Conservation (phyloP, 2,888 invertebrate genomes). For the Eulithis testata region DNA sequence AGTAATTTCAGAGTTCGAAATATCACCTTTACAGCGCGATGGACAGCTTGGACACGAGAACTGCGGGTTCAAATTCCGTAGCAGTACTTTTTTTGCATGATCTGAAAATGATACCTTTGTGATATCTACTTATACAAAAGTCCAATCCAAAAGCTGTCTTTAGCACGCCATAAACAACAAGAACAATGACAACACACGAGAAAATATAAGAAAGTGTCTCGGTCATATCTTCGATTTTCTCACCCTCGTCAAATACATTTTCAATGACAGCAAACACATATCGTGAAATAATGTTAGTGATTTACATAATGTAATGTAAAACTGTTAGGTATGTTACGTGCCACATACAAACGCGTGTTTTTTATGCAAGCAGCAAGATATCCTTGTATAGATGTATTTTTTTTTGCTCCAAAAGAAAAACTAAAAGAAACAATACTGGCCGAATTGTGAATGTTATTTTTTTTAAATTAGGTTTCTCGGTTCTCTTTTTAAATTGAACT, state of each 20-base stretch:
- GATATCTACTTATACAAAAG: constrained; percentile 9
- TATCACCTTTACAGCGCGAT: neutral
- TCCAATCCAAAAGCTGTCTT: constrained; percentile 37
- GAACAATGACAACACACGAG: constrained; percentile 43
- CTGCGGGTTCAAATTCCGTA: neutral
- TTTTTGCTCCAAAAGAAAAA: too few relatives aligned
- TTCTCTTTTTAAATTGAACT: too few relatives aligned
- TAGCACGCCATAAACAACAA: constrained; percentile 39
- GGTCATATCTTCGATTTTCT: constrained; percentile 48
- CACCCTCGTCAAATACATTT: constrained; percentile 67
- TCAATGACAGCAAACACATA: constrained; percentile 59
- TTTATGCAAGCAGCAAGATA: too few relatives aligned
- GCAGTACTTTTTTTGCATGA: too few relatives aligned
- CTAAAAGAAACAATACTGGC: too few relatives aligned
- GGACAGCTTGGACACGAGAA: neutral
- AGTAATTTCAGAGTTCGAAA: neutral
- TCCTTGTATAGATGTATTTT: too few relatives aligned
- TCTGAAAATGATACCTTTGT: too few relatives aligned
- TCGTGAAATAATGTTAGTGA: constrained; percentile 53
- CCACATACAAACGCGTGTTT: neutral
- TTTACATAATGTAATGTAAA: constrained; percentile 51
- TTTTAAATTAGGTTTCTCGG: too few relatives aligned
- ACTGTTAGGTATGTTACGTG: neutral
- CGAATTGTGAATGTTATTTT: too few relatives aligned
- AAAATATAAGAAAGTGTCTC: constrained; percentile 38